phyloP scores from a whole-genome alignment of 1,140 invertebrate species.

The Thrips palmi region DNA sequence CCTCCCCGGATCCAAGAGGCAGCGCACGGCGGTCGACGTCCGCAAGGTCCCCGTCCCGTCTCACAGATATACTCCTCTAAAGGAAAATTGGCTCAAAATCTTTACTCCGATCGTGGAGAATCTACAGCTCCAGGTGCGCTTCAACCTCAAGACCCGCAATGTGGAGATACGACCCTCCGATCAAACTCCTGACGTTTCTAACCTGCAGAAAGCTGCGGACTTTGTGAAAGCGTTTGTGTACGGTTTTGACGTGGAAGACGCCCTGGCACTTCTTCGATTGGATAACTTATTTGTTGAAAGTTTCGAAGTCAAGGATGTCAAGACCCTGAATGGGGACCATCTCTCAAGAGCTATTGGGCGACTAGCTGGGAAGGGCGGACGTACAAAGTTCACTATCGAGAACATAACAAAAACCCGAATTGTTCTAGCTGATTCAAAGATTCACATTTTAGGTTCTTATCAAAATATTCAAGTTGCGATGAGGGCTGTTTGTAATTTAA shows the following conservation, averaged over 20 bases:
- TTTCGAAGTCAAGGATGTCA: slow-evolving; percentile 95
- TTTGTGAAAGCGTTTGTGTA: slow-evolving; percentile 93
- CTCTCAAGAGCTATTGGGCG: slow-evolving; percentile 87
- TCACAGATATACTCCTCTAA: slow-evolving; percentile 77
- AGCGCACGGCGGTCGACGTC: slow-evolving; percentile 30
- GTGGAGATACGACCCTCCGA: slow-evolving; percentile 64
- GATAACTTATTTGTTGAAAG: slow-evolving; percentile 96
- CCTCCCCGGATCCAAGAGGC: no score
- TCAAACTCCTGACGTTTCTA: slow-evolving; percentile 70
- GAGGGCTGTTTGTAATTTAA: slow-evolving; percentile 92
- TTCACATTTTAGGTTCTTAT: slow-evolving; percentile 94
- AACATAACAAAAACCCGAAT: slow-evolving; percentile 98
- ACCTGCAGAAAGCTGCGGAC: slow-evolving; percentile 94
- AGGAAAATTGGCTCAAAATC: slow-evolving; percentile 95
- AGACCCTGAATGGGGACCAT: slow-evolving; percentile 90
- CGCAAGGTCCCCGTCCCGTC: slow-evolving; percentile 43
- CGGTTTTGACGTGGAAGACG: slow-evolving; percentile 97
- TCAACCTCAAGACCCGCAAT: slow-evolving; percentile 80
- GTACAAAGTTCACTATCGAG: slow-evolving; percentile 97
- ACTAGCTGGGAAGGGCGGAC: slow-evolving; percentile 90
- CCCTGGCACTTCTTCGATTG: slow-evolving; percentile 79
- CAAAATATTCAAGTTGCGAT: slow-evolving; percentile 93
- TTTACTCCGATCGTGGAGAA: slow-evolving; percentile 93
- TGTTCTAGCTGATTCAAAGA: slow-evolving; percentile 87
- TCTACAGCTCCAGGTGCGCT: slow-evolving; percentile 82